phyloP scores from a whole-genome alignment of 2,888 invertebrate genomes.

The Parnassius apollo region DNA sequence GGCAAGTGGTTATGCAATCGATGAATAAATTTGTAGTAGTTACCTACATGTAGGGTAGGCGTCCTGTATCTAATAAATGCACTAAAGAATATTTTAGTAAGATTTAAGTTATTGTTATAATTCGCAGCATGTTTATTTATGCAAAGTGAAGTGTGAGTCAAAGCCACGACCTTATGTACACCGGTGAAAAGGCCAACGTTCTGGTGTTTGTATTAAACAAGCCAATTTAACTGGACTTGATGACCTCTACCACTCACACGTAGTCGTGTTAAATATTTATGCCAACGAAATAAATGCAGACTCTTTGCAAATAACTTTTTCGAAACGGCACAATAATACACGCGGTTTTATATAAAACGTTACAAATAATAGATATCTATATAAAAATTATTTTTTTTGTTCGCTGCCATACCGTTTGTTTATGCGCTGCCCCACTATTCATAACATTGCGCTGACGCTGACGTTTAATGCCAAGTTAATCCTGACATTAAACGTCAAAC shows the following conservation, averaged over 20 bases:
- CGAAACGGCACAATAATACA: constrained; percentile 1
- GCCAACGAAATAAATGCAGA: constrained; percentile 14
- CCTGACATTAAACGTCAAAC: too few species aligned
- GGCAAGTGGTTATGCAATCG: constrained; percentile 15
- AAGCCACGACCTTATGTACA: constrained; percentile 38
- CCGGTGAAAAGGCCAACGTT: constrained; percentile 59
- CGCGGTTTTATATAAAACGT: too few species aligned
- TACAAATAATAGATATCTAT: too few species aligned
- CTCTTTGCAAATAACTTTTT: constrained; percentile 8
- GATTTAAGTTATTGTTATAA: too few species aligned
- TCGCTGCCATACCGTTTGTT: too few species aligned
- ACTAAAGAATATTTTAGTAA: too few species aligned
- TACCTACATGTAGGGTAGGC: constrained; percentile 15
- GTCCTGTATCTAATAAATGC: background rate
- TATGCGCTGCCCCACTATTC: too few species aligned
- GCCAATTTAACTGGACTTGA: constrained; percentile 40
- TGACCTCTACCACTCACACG: constrained; percentile 44
- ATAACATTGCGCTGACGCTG: too few species aligned
- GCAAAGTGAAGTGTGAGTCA: constrained; percentile 33
- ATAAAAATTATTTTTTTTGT: too few species aligned
- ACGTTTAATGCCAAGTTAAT: too few species aligned
- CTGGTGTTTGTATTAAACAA: constrained; percentile 39
- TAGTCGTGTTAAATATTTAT: constrained; percentile 12
- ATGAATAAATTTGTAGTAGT: constrained; percentile 7
- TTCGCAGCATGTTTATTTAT: constrained; percentile 8